phyloP scores from a whole-genome alignment of 1,140 invertebrate genomes.

The Drosophila insularis region DNA sequence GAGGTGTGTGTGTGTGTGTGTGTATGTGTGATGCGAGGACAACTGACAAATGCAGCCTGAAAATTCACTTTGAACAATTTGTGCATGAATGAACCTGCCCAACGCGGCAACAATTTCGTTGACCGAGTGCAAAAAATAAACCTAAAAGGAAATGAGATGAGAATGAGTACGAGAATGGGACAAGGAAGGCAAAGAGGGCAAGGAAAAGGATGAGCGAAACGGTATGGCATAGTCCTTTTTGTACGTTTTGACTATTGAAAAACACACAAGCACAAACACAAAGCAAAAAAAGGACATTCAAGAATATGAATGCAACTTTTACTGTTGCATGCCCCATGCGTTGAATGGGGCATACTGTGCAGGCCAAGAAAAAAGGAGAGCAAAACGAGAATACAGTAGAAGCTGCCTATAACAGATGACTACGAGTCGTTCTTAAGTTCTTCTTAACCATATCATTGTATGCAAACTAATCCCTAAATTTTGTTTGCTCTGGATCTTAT shows the following conservation, averaged over 20 bases:
- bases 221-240: constrained; percentile 7
- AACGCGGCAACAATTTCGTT: constrained; percentile 38
- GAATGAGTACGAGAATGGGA: constrained; percentile 10
- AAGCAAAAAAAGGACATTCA: constrained; percentile 41
- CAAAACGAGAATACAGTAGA: constrained; percentile 14
- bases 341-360: not conserved
- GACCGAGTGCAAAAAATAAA: constrained; percentile 34
- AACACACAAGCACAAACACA: not conserved
- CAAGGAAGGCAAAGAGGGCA: not conserved
- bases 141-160: constrained; percentile 14
- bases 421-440: too few relatives aligned
- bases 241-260: constrained; percentile 15
- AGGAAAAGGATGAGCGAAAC: not conserved
- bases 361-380: not conserved
- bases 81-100: constrained; percentile 69
- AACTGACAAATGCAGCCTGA: constrained; percentile 69
- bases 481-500: too few relatives aligned
- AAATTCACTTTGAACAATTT: constrained; percentile 75
- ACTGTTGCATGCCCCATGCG: constrained; percentile 17
- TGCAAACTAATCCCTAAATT: too few relatives aligned
- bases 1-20: not conserved
- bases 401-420: not conserved
- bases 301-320: constrained; percentile 38
- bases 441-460: too few relatives aligned
- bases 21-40: constrained; percentile 31